Evolutionary conservation across 1,140 invertebrate species (phyloP), one percentile per base, ranked within the genome.

Genomic region (Drusus annulatus): DNA sequence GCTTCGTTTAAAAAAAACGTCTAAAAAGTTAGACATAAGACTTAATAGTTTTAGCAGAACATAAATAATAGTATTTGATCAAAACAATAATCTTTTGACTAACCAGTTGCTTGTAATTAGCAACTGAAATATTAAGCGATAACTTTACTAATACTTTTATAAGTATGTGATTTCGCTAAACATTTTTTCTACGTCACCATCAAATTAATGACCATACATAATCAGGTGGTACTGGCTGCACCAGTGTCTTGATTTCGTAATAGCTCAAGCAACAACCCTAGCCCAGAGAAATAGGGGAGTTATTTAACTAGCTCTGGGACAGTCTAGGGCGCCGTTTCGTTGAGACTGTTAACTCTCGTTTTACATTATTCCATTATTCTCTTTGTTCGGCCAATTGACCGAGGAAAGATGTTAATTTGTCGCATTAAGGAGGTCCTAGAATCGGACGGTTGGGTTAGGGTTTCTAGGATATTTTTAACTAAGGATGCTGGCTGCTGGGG

Each of bases 361-460:
- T 78, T 75, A 65, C 54, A 62, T 79, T 82, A 52, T 36, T 45
- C 54, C 58, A 28, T 81, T 81, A 23, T 81, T 19, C 16, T 58
- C 79, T 62, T 83, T 83, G 81, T 83, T 21, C 5, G 78, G 51
- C 60, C 78, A 83, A 83, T 83, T 83, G 81, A 80, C 81, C 81
- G 69, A 77, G 81, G 71, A 78, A 78, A 83, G 81, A 83, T 83
- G 79, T 83, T 83, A 83, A 83, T 83, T 83, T 83, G 81, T 83
- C 78, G 65, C 58, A 79, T 79, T 74, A 79, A 60, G 65, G 23
- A 79, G 60, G 5, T 79, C 17, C 56, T 74, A 74, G 78, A 58
- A 50, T 52, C 56, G 19, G 78, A 50, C 74, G 25, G n/a, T 28
- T 58, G 15, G 3, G 25, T 75, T 75, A 74, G 52, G 76, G 56